Percentiles rank a stretch among this genome's conserved stretches.
Evolutionary conservation across 2,888 invertebrate genomes (phyloP).

Genomic region (Cantharis rufa): DNA sequence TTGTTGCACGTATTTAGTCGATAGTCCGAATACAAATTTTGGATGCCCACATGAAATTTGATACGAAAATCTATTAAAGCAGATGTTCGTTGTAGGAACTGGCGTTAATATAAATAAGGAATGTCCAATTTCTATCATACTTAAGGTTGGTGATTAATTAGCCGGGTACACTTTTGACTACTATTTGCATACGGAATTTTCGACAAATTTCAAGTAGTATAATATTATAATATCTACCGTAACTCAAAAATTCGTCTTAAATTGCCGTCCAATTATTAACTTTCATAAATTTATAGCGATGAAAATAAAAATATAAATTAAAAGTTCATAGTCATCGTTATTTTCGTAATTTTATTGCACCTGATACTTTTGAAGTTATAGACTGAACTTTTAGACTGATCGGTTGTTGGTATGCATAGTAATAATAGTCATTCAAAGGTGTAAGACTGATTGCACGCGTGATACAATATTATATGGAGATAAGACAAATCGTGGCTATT

Average conservation of each 20-base stretch:
- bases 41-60: background rate
- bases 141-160: background rate
- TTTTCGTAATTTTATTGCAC: background rate
- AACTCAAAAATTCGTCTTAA: background rate
- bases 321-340: background rate
- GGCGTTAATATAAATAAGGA: background rate
- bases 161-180: background rate
- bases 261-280: background rate
- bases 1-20: slow-evolving; percentile 3
- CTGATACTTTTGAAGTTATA: background rate
- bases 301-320: background rate
- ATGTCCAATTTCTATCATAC: background rate
- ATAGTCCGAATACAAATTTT: background rate
- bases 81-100: background rate
- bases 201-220: background rate
- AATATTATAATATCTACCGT: background rate
- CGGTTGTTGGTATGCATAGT: background rate
- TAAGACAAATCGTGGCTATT: background rate
- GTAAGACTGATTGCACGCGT: background rate
- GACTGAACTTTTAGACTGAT: background rate
- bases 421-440: background rate
- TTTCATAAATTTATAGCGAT: background rate
- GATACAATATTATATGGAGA: background rate
- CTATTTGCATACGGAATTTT: background rate
- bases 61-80: background rate